Evolutionary conservation across 1,140 invertebrate genomes (phyloP), one percentile per base, ranked within the genome.

Genomic region (Zophobas atratus): DNA sequence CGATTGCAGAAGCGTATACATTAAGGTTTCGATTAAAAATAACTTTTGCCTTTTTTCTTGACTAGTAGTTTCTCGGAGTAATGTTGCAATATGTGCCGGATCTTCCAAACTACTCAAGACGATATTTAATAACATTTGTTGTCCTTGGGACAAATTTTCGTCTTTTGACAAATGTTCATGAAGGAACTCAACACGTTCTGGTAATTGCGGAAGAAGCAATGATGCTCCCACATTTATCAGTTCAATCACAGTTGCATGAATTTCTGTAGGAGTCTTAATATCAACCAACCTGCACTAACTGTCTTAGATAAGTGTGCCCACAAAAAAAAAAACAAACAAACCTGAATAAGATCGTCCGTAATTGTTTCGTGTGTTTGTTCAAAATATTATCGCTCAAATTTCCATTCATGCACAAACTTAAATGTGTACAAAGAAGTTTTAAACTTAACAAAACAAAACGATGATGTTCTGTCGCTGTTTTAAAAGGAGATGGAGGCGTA

Each of bases 31-130:
- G 2, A 89, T 88, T 36, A 90, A 84, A 53, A 88, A 82, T 33
- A 39, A 82, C 57, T 71, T 81, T 82, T 32, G 75, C n/a, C 20
- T 51, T 72, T 80, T 81, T 38, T 87, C 85, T 1, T 77, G 72
- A 8, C 75, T 78, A 51, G 71, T 77, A 57, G 85, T 84, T 84
- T 89, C 87, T 1, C 90, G 89, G 1, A 92, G 86, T 32, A 93
- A 84, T 2, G 89, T 84, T 2, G 91, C 88, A 34, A 92, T 87
- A 81, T 92, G 90, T 60, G 86, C 86, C 79, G 91, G 90, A 81
- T 92, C 91, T 83, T 92, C 90, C 8, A 93, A 84, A 84, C 91
- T 92, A 4, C 88, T 89, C 57, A 92, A 86, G 38, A 92, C 90
- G 35, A 92, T 91, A 74, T 86, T 87, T 72, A 92, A 86, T 73